Conservation (phyloP, 2,888 invertebrate genomes). For the Lepidocyrtinus sp. region DNA sequence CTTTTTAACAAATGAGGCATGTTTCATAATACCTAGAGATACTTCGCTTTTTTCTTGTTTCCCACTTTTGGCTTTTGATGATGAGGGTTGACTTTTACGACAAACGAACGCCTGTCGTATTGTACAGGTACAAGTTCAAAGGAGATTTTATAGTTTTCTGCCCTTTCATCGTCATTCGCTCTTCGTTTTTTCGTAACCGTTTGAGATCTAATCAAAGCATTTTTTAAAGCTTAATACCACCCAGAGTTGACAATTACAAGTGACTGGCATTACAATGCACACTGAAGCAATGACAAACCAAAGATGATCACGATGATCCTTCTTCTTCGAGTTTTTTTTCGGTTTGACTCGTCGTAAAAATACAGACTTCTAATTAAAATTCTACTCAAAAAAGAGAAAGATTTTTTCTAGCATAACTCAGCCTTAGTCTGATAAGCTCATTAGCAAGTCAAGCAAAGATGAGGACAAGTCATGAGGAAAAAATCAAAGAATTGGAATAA, state of each 20-base stretch:
- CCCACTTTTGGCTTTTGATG: slow-evolving; percentile 25
- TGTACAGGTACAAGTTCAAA: slow-evolving; percentile 20
- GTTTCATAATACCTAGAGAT: not conserved
- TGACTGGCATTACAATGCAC: slow-evolving; percentile 63
- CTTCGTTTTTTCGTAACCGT: slow-evolving; percentile 52
- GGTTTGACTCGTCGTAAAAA: slow-evolving; percentile 36
- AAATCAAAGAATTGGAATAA: not conserved
- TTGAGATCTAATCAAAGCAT: slow-evolving; percentile 65
- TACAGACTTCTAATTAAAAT: slow-evolving; percentile 67
- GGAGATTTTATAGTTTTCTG: not conserved
- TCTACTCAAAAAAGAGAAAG: slow-evolving; percentile 62
- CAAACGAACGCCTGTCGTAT: slow-evolving; percentile 30
- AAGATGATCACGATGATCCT: not conserved
- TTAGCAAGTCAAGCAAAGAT: slow-evolving; percentile 60
- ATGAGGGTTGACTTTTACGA: slow-evolving; percentile 60
- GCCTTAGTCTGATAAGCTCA: slow-evolving; percentile 67
- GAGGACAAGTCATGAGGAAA: not conserved
- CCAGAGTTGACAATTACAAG: slow-evolving; percentile 70
- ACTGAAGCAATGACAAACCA: not conserved
- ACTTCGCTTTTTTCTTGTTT: not conserved
- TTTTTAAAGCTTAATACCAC: slow-evolving; percentile 68
- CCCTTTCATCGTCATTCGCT: slow-evolving; percentile 2
- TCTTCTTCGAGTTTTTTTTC: not conserved
- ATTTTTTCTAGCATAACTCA: slow-evolving; percentile 65
- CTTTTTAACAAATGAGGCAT: not conserved